Conservation (phyloP, 1,140 invertebrate genomes). For the Anastrepha ludens region DNA sequence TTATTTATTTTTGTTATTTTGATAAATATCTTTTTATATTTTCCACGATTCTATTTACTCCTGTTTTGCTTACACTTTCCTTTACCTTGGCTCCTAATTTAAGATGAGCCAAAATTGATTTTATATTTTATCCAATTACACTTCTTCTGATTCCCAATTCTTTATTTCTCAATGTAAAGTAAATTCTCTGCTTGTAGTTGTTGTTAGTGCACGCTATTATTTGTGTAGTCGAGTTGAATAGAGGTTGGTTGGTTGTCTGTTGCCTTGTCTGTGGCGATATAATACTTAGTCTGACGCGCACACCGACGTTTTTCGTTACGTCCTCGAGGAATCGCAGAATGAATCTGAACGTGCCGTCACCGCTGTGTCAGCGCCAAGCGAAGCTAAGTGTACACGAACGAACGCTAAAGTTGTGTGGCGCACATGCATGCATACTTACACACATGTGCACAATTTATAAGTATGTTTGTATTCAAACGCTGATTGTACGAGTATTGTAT, state of each 20-base stretch:
- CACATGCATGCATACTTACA: slow-evolving; percentile 42
- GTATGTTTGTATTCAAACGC: slow-evolving; percentile 8
- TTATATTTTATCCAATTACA: slow-evolving; percentile 4
- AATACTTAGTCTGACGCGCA: slow-evolving; percentile 58
- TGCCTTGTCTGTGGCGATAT: slow-evolving; percentile 34
- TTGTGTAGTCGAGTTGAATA: slow-evolving; percentile 18
- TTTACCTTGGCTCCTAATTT: not conserved
- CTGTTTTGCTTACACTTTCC: not conserved
- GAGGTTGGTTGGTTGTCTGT: slow-evolving; percentile 54
- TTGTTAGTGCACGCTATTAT: slow-evolving; percentile 57
- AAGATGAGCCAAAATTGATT: not conserved
- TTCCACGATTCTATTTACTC: not conserved
- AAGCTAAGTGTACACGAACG: slow-evolving; percentile 58
- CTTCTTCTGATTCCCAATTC: not conserved
- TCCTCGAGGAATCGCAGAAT: slow-evolving; percentile 75
- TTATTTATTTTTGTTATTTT: not conserved
- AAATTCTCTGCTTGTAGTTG: slow-evolving; percentile 55
- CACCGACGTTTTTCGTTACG: slow-evolving; percentile 71
- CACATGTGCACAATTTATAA: slow-evolving; percentile 13
- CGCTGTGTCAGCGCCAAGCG: slow-evolving; percentile 73
- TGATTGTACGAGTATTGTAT: slow-evolving; percentile 24
- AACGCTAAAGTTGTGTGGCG: slow-evolving; percentile 51
- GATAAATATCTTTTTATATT: not conserved
- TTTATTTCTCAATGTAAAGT: not conserved
- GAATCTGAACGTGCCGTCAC: slow-evolving; percentile 70